A percentile compares a stretch with the other conserved stretches of the same genome.
These are phyloP conservation scores for Drosophila subpulchrella DNA, from an alignment of 1,140 invertebrate genomes.

Conservation along the genomic window DNA sequence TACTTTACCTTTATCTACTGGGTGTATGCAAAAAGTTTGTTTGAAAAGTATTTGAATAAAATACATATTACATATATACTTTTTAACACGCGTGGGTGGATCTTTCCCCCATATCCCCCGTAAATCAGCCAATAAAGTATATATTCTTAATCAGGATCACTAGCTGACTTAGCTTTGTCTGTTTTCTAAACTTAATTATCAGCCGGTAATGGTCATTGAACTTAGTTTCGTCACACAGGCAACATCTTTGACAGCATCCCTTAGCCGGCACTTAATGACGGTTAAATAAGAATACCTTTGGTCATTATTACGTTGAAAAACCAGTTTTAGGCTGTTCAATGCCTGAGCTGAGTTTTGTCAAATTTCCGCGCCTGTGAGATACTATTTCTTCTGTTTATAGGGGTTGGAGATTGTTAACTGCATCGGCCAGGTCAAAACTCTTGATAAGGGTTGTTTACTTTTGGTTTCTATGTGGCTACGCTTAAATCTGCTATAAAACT, in stretches of 20 bases:
- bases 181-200: background rate
- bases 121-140: too few species aligned
- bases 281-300: slow-evolving; percentile 34
- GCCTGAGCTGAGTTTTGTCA: slow-evolving; percentile 41
- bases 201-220: slow-evolving; percentile 55
- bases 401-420: background rate
- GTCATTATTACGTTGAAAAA: slow-evolving; percentile 17
- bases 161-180: too few species aligned
- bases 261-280: slow-evolving; percentile 33
- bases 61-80: too few species aligned
- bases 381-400: slow-evolving; percentile 11
- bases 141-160: too few species aligned
- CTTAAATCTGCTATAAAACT: slow-evolving; percentile 28
- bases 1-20: too few species aligned
- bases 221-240: slow-evolving; percentile 13
- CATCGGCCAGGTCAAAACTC: background rate
- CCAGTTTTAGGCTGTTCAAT: slow-evolving; percentile 48
- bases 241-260: slow-evolving; percentile 54
- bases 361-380: slow-evolving; percentile 48
- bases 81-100: too few species aligned
- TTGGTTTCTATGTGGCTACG: slow-evolving; percentile 18
- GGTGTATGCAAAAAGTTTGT: too few species aligned
- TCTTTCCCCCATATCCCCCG: too few species aligned
- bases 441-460: slow-evolving; percentile 48
- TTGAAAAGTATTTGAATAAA: too few species aligned